These are phyloP conservation scores for Petrocephalus schoutedeni DNA, from an alignment of 2,797 vertebrate genomes.

Conservation along the genomic window DNA sequence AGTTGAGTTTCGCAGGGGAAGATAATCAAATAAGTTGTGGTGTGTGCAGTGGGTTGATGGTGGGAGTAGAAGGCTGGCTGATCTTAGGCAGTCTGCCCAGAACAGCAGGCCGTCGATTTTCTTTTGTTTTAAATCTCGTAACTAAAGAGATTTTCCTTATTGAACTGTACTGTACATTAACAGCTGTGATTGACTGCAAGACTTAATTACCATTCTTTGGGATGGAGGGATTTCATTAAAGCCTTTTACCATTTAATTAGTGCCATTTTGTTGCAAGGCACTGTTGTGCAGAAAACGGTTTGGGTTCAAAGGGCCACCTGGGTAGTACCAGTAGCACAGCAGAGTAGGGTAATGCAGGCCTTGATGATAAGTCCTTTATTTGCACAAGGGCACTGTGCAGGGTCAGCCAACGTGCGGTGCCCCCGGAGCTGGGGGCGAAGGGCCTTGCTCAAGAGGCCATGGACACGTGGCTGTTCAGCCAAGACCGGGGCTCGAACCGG, in stretches of 20 bases:
- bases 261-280: conserved; percentile 34
- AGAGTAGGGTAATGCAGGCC: background rate
- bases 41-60: too few species aligned
- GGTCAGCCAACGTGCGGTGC: too few species aligned
- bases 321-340: background rate
- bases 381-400: too few species aligned
- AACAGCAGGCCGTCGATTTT: conserved; percentile 43
- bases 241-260: conserved; percentile 47
- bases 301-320: background rate
- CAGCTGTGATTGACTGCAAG: conserved; percentile 41
- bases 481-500: too few species aligned
- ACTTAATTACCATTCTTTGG: conserved; percentile 47
- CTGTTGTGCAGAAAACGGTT: background rate
- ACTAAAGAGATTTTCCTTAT: conserved; percentile 43
- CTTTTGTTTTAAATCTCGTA: conserved; percentile 51
- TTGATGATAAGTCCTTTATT: background rate
- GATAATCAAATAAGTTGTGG: background rate
- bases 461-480: too few species aligned
- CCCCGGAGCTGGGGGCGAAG: too few species aligned
- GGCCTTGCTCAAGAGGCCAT: too few species aligned
- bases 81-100: conserved; percentile 13
- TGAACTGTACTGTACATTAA: conserved; percentile 39
- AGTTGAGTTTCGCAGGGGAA: background rate
- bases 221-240: conserved; percentile 40
- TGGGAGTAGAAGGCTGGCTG: conserved; percentile 32